These are phyloP conservation scores for Microdon myrmicae DNA, from an alignment of 2,888 invertebrate species.

Conservation along the genomic window DNA sequence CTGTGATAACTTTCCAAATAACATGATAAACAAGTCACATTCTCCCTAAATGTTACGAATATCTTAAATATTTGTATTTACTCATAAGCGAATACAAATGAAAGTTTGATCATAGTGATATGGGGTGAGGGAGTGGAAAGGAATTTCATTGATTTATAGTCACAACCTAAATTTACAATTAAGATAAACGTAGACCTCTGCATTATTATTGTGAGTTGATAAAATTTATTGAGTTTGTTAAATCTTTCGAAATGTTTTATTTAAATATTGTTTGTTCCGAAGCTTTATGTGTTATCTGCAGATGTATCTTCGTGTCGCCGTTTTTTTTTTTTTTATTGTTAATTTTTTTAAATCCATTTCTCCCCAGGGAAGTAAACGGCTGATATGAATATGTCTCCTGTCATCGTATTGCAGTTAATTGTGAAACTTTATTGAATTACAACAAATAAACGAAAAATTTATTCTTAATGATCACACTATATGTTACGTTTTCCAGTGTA, in stretches of 20 bases:
- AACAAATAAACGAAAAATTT: slow-evolving; percentile 9
- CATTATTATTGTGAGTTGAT: slow-evolving; percentile 40
- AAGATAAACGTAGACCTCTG: slow-evolving; percentile 37
- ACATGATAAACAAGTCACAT: slow-evolving; percentile 42
- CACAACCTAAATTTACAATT: slow-evolving; percentile 49
- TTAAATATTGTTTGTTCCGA: slow-evolving; percentile 33
- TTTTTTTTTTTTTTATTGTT: no score
- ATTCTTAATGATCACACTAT: no score
- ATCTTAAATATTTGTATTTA: no score
- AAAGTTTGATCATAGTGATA: no score
- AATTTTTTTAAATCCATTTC: slow-evolving; percentile 32
- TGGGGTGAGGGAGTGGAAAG: slow-evolving; percentile 9
- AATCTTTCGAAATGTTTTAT: slow-evolving; percentile 45
- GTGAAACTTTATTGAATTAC: slow-evolving; percentile 12
- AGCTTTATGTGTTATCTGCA: slow-evolving; percentile 12
- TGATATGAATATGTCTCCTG: no score
- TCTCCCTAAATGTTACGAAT: slow-evolving; percentile 44
- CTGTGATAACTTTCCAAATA: slow-evolving; percentile 28
- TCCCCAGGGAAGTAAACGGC: no score
- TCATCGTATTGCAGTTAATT: background rate
- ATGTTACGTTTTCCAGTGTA: no score
- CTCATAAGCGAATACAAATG: no score
- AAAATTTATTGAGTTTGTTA: slow-evolving; percentile 46
- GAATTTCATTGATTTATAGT: slow-evolving; percentile 48
- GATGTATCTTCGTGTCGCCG: no score